Evolutionary conservation across 2,888 invertebrate species (phyloP).

Genomic region (Lobophora halterata): DNA sequence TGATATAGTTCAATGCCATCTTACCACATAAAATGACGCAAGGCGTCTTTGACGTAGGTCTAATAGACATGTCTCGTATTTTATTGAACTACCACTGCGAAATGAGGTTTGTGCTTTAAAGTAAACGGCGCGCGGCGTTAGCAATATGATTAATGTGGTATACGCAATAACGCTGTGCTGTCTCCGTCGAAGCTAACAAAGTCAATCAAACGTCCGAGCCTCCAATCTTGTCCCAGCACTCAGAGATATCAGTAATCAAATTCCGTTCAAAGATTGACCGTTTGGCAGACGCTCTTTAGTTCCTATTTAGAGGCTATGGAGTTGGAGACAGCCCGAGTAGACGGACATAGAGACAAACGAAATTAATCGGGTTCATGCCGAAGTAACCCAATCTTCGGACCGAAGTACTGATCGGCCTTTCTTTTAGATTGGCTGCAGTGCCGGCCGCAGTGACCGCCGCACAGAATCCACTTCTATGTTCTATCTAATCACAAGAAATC

Average conservation of each 20-base stretch:
- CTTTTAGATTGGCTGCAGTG: conserved; percentile 57
- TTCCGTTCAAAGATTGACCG: conserved; percentile 59
- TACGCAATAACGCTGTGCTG: too few relatives aligned
- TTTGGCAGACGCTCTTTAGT: conserved; percentile 63
- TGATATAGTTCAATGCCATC: too few relatives aligned
- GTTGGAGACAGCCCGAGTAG: conserved; percentile 41
- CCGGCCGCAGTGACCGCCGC: too few relatives aligned
- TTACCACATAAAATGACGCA: too few relatives aligned
- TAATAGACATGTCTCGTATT: too few relatives aligned
- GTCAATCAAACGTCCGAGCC: conserved; percentile 19
- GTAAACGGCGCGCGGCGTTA: too few relatives aligned
- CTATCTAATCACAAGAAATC: background rate
- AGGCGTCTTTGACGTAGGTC: too few relatives aligned
- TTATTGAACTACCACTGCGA: too few relatives aligned
- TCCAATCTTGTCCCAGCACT: conserved; percentile 20
- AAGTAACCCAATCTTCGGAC: conserved; percentile 62
- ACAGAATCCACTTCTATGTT: conserved; percentile 31
- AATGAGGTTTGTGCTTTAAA: too few relatives aligned
- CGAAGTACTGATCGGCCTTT: conserved; percentile 34
- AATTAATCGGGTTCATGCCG: conserved; percentile 74
- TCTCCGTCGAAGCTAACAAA: conserved; percentile 19
- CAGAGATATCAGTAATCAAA: conserved; percentile 63
- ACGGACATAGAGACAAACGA: conserved; percentile 75
- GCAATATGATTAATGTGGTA: too few relatives aligned
- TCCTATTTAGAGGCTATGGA: conserved; percentile 50